Conservation (phyloP, 2,113 vertebrate genomes). For the Telmatochromis brichardi region DNA sequence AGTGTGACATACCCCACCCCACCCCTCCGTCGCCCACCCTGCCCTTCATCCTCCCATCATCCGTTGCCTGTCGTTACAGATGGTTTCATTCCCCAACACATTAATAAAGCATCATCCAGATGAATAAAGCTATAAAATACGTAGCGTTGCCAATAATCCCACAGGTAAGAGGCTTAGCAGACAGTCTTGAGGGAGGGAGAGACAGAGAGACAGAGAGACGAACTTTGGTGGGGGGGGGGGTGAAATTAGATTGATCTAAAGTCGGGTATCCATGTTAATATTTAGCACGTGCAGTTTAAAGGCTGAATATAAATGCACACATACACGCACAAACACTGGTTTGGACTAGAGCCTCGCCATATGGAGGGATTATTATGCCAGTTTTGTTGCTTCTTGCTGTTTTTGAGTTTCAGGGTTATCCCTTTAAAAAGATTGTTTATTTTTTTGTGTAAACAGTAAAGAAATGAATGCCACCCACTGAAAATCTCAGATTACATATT, state of each 20-base stretch:
- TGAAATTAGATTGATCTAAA: constrained; percentile 37
- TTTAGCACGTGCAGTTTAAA: background rate
- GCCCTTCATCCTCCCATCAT: constrained; percentile 18
- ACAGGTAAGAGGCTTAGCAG: constrained; percentile 68
- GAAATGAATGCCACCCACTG: background rate
- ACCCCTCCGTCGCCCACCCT: background rate
- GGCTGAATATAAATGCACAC: background rate
- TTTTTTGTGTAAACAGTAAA: background rate
- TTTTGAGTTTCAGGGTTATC: constrained; percentile 1
- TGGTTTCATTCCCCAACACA: constrained; percentile 59
- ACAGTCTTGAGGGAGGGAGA: constrained; percentile 13
- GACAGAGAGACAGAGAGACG: background rate
- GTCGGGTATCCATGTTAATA: constrained; percentile 30
- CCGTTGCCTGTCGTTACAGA: constrained; percentile 27
- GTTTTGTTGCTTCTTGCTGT: background rate
- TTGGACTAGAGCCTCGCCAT: background rate
- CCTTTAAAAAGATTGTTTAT: constrained; percentile 27
- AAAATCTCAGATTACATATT: background rate
- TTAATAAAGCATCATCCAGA: constrained; percentile 67
- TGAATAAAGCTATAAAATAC: constrained; percentile 66
- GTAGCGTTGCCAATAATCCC: constrained; percentile 61
- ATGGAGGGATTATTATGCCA: constrained; percentile 10
- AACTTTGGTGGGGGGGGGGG: background rate
- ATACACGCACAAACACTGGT: background rate
- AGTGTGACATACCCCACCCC: background rate